Percentiles rank a stretch among this genome's conserved stretches.
These are phyloP conservation scores for Drosophila arizonae DNA, from an alignment of 1,140 invertebrate species.

Conservation along the genomic window DNA sequence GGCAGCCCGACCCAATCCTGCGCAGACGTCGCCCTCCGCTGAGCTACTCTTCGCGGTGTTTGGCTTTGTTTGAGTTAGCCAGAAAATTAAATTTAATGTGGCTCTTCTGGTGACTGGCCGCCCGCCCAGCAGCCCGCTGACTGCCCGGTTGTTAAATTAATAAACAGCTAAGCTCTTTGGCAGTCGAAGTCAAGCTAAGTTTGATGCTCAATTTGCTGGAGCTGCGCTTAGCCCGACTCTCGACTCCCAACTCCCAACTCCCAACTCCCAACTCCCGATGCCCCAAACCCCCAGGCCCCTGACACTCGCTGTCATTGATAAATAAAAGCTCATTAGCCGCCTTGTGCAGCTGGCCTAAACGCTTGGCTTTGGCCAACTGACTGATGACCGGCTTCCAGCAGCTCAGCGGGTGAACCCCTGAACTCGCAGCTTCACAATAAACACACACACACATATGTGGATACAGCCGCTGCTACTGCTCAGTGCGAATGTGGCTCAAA, in stretches of 20 bases:
- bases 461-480: constrained; percentile 5
- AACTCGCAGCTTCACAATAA: neutral
- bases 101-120: constrained; percentile 9
- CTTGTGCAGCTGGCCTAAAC: constrained; percentile 37
- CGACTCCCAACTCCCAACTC: neutral
- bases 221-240: constrained; percentile 35
- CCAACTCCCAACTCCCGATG: neutral
- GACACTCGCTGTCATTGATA: constrained; percentile 66
- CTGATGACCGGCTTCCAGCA: constrained; percentile 51
- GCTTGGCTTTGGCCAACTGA: constrained; percentile 39
- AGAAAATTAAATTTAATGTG: constrained; percentile 72
- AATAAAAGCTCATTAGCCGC: constrained; percentile 72
- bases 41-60: neutral
- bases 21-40: neutral
- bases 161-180: constrained; percentile 64
- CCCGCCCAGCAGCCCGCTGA: neutral
- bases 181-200: constrained; percentile 64
- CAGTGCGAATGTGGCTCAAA: constrained; percentile 18
- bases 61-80: constrained; percentile 39
- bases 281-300: neutral
- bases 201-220: constrained; percentile 57
- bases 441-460: neutral
- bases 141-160: constrained; percentile 70
- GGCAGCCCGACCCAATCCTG: constrained; percentile 5
- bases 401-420: constrained; percentile 18